Evolutionary conservation across 2,113 vertebrate species (phyloP).

Genomic region (Archocentrus centrarchus): DNA sequence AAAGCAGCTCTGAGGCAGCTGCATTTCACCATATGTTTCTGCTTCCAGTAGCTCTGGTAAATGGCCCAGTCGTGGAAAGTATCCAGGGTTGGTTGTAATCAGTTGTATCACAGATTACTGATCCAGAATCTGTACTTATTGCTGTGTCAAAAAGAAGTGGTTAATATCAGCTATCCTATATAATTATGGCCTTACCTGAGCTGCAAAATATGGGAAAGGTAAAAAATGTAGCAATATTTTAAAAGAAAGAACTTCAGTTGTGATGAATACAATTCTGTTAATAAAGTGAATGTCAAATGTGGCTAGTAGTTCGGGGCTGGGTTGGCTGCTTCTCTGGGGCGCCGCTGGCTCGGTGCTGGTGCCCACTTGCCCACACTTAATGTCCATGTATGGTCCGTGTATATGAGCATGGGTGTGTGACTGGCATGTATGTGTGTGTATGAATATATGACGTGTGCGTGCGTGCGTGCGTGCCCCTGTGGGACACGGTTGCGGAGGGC

Average conservation of each 20-base stretch:
- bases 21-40: conserved; percentile 40
- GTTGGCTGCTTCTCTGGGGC: no score
- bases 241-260: neutral
- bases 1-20: conserved; percentile 30
- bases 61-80: conserved; percentile 16
- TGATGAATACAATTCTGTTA: neutral
- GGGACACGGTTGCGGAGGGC: no score
- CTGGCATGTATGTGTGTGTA: no score
- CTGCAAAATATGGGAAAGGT: neutral
- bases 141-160: neutral
- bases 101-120: conserved; percentile 26
- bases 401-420: no score
- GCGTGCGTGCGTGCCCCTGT: no score
- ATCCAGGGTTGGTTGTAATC: conserved; percentile 16
- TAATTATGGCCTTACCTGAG: neutral
- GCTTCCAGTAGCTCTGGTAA: conserved; percentile 37
- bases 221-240: neutral
- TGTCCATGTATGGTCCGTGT: no score
- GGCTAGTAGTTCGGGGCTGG: no score
- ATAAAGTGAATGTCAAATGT: neutral
- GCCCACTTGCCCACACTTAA: no score
- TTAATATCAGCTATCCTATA: neutral
- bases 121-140: conserved; percentile 8
- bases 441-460: no score
- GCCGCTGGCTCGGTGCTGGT: no score